These are phyloP conservation scores for Lycocerus yunnanus DNA, from an alignment of 2,888 invertebrate species.

Conservation along the genomic window DNA sequence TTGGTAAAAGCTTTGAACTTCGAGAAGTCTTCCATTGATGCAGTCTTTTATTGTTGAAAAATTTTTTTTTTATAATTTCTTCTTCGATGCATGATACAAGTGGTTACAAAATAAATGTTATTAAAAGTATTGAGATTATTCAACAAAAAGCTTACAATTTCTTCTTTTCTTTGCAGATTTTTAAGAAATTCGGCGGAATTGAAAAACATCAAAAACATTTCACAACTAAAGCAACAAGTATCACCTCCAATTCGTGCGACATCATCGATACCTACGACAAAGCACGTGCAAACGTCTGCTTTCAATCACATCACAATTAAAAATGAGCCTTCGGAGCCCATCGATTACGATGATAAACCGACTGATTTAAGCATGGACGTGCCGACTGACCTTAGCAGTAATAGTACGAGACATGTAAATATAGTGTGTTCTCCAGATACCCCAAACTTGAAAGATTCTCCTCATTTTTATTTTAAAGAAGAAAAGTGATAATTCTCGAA, in stretches of 20 bases:
- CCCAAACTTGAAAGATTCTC: constrained; percentile 40
- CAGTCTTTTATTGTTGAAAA: no score
- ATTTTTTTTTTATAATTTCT: no score
- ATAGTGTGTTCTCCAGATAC: constrained; percentile 55
- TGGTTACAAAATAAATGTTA: no score
- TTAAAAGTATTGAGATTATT: no score
- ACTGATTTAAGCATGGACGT: constrained; percentile 55
- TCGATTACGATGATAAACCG: constrained; percentile 54
- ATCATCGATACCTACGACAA: neutral
- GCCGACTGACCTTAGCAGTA: constrained; percentile 53
- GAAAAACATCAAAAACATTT: constrained; percentile 93
- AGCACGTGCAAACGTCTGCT: neutral
- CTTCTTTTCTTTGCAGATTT: constrained; percentile 66
- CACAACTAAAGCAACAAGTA: constrained; percentile 82
- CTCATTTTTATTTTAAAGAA: constrained; percentile 39
- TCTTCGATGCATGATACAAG: no score
- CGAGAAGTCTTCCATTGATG: no score
- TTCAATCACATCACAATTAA: constrained; percentile 42
- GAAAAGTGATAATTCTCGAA: constrained; percentile 31
- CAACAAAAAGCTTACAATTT: neutral
- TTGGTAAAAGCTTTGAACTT: no score
- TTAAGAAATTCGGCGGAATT: constrained; percentile 90
- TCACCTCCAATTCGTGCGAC: constrained; percentile 59
- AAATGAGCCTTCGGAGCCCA: constrained; percentile 53
- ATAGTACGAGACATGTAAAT: constrained; percentile 49